Base-by-base conservation (phyloP, 2,113 vertebrate species). In the Odocoileus hemionus region DNA sequence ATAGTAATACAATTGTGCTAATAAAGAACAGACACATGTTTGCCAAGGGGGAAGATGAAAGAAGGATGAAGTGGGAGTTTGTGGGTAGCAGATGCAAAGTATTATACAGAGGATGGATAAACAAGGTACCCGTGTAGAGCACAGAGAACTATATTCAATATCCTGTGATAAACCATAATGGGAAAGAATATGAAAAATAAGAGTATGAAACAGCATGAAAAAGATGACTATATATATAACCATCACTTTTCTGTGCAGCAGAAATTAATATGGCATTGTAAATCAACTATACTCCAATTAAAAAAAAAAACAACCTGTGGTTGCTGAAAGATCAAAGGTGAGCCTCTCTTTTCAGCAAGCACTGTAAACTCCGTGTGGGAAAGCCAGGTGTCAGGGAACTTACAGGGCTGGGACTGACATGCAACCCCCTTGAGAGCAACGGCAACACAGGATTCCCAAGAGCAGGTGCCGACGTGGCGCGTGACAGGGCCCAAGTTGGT, bases 381-480 rank as follows among this genome's bases (percentile, higher is more conserved):
- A 85, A 55, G 23, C 6, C 1, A 7, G 1, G 11, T 6, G 4
- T 74, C 1, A 47, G 7, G 33, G 23, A 16, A 11, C 4, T 30
- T 23, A 36, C 43, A 1, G 8, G 16, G n/a, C 7, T 2, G 47
- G 15, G 11, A 39, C 2, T 25, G 25, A n/a, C 2, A 43, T 1
- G 1, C 1, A 58, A 33, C 16, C 19, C 55, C 23, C 30, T 28
- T 43, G 55, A n/a, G 21, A 47, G 21, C n/a, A 30, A 1, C 1
- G 17, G 39, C n/a, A 60, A 61, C 30, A 14, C 19, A 6, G n/a
- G 36, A 61, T 10, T 70, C 83, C 21, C 1, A n/a, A 47, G 8
- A 86, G 13, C 30, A 6, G 16, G 25, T 1, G 6, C 33, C 33
- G 3, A 0, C 1, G 15, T 6, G n/a, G 2, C 23, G 1, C 1